Percentiles rank a stretch among this genome's conserved stretches.
Evolutionary conservation across 92 coral and sea anemone genomes (phyloP).

Genomic region (Micromussa lordhowensis): DNA sequence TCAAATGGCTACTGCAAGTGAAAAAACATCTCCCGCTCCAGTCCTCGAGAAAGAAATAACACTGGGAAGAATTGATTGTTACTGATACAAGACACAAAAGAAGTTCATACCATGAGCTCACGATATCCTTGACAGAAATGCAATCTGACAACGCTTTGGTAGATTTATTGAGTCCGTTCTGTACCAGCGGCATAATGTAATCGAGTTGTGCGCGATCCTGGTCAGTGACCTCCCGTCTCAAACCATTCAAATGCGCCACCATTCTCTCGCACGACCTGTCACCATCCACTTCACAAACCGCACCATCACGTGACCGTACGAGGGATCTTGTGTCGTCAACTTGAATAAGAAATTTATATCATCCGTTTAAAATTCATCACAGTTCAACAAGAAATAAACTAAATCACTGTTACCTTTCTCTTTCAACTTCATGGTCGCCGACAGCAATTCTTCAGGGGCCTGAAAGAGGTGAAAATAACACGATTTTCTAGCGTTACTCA

Average conservation of each 20-base stretch:
- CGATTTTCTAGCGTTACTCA: background rate
- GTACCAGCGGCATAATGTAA: conserved; percentile 82
- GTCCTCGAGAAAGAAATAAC: no score
- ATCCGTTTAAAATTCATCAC: background rate
- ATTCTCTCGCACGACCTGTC: conserved; percentile 62
- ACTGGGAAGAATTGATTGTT: no score
- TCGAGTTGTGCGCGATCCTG: conserved; percentile 84
- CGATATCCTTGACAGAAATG: conserved; percentile 82
- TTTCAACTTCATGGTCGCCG: conserved; percentile 71
- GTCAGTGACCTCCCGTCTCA: conserved; percentile 77
- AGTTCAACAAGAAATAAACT: background rate
- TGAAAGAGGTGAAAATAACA: background rate
- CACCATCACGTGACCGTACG: conserved; percentile 63
- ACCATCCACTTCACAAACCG: conserved; percentile 52
- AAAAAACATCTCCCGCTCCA: no score
- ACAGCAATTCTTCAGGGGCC: conserved; percentile 92
- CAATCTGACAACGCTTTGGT: conserved; percentile 89
- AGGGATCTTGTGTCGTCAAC: conserved; percentile 72
- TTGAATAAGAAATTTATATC: background rate
- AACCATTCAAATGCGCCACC: conserved; percentile 74
- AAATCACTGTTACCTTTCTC: conserved; percentile 51
- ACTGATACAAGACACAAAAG: background rate
- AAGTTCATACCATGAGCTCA: conserved; percentile 84
- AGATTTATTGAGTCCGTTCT: conserved; percentile 80
- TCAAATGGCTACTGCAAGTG: no score